A percentile compares a stretch with the other conserved stretches of the same genome.
These are phyloP conservation scores for Chorisops tibialis DNA, from an alignment of 2,888 invertebrate species.

Conservation along the genomic window DNA sequence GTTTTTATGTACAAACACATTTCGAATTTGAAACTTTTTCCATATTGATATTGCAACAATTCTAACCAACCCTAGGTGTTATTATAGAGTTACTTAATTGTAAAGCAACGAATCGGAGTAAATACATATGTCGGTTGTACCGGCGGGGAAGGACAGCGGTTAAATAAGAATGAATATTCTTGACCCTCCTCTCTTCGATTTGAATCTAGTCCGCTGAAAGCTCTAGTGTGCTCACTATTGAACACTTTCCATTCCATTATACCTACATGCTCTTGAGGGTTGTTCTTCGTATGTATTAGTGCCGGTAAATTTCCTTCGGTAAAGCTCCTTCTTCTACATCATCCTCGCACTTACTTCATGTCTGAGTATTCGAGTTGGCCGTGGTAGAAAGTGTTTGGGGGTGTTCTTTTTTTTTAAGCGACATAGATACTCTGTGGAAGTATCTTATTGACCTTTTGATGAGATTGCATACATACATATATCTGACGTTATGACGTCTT, in stretches of 20 bases:
- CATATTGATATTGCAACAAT: too few species aligned
- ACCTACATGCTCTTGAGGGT: slow-evolving; percentile 1
- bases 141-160: not conserved
- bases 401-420: not conserved
- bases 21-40: too few species aligned
- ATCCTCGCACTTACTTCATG: too few species aligned
- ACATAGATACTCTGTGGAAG: too few species aligned
- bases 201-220: not conserved
- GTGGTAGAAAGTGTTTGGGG: not conserved
- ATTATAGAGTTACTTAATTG: too few species aligned
- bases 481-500: slow-evolving; percentile 3
- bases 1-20: too few species aligned
- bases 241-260: slow-evolving; percentile 4
- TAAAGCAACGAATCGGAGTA: too few species aligned
- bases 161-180: slow-evolving; percentile 17
- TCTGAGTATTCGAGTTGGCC: not conserved
- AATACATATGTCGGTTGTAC: not conserved
- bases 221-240: slow-evolving; percentile 15
- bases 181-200: slow-evolving; percentile 22
- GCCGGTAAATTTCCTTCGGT: not conserved
- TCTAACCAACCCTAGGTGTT: too few species aligned
- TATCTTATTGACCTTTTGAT: slow-evolving; percentile 9
- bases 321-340: too few species aligned
- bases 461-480: not conserved
- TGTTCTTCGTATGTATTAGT: not conserved